Evolutionary conservation across 1,140 invertebrate genomes (phyloP), one percentile per base, ranked within the genome.

Genomic region (Paramacrobiotus metropolitanus): DNA sequence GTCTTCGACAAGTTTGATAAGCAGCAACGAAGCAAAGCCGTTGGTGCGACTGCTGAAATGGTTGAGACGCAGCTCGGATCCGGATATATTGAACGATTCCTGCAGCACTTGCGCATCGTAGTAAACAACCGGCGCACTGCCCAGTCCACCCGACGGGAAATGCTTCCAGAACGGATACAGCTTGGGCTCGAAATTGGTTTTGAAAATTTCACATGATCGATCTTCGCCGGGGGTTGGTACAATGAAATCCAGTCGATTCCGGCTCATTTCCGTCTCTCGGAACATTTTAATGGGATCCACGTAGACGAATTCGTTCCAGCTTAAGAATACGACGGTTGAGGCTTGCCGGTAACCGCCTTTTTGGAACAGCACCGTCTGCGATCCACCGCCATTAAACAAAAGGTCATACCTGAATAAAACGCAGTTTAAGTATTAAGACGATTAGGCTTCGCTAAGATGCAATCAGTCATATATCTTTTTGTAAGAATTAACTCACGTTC

Each of bases 311-410:
- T 93, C 87, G 75, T 97, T 97, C 88, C 91, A 94, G 1, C 89
- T 89, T 21, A 95, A 87, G 70, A 86, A 87, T 2, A 95, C 85
- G 61, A 92, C 89, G 68, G 86, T 81, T n/a, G 81, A 85, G 65
- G 87, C 83, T 1, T 86, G 81, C 59, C 85, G 82, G 72, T 95
- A 95, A 0, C 90, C 90, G 34, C 86, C 83, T 62, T 91, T 78
- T 60, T 91, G 87, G 69, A 97, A 95, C 69, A 91, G 85, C 18
- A 97, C 74, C 0, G 86, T 93, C 0, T 96, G 87, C 0, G 90
- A 87, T 0, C 91, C 90, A 3, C 92, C 92, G 3, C 93, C 92
- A 73, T 97, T 96, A 20, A 96, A 91, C 67, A 96, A 78, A 2
- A 98, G 79, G 74, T 96, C 92, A 75, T 96, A 96, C 83, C 89